Conservation (phyloP, 2,113 vertebrate genomes). For the Aldabrachelys gigantea region DNA sequence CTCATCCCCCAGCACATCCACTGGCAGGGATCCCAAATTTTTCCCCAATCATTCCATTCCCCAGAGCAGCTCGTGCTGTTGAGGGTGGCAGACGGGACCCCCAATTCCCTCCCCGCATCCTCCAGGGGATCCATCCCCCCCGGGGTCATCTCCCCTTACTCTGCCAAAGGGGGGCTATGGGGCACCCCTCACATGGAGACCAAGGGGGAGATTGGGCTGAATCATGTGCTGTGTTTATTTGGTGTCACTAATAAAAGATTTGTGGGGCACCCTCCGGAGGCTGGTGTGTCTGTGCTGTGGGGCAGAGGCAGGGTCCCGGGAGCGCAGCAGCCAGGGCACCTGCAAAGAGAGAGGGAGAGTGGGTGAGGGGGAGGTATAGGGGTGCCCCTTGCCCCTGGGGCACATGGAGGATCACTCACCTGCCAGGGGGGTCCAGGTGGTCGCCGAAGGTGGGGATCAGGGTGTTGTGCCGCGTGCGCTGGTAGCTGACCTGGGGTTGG, state of each 20-base stretch:
- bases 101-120: no score
- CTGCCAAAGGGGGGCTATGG: no score
- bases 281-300: background rate
- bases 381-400: no score
- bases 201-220: background rate
- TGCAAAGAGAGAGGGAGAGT: background rate
- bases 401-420: background rate
- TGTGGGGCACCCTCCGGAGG: no score
- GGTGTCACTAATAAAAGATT: background rate
- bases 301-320: background rate
- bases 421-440: background rate
- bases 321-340: background rate
- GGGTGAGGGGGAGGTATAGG: no score
- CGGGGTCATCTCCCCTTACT: no score
- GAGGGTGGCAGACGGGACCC: no score
- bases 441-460: constrained; percentile 66
- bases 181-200: background rate
- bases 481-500: constrained; percentile 56
- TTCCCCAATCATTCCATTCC: background rate
- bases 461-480: constrained; percentile 59
- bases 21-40: no score
- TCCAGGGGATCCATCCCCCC: no score
- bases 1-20: no score
- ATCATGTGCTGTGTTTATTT: background rate
- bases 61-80: accelerated